phyloP scores from a whole-genome alignment of 2,113 vertebrate species.

The Columba janthina region DNA sequence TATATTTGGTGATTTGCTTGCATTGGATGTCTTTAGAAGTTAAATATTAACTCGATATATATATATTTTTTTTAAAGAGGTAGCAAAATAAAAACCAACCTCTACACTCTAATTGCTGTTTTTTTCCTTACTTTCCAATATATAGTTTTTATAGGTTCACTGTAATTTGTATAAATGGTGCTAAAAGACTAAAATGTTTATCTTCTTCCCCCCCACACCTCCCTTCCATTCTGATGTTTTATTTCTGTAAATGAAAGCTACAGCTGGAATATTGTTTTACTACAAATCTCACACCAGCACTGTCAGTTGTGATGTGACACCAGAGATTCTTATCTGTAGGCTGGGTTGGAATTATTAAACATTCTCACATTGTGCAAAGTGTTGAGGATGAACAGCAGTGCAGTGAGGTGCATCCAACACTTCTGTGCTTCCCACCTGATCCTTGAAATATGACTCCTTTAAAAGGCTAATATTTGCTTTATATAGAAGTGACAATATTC shows the following conservation, averaged over 20 bases:
- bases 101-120: constrained; percentile 20
- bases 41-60: constrained; percentile 52
- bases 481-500: constrained; percentile 68
- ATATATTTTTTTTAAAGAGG: constrained; percentile 7
- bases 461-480: constrained; percentile 79
- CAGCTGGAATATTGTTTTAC: constrained; percentile 85
- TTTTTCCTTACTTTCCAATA: constrained; percentile 32
- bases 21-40: constrained; percentile 14
- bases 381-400: constrained; percentile 81
- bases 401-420: constrained; percentile 81
- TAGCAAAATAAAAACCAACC: not conserved
- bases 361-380: constrained; percentile 84
- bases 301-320: constrained; percentile 80
- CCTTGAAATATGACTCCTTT: constrained; percentile 77
- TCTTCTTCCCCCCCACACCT: constrained; percentile 63
- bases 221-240: constrained; percentile 72
- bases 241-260: constrained; percentile 81
- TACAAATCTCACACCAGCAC: constrained; percentile 80
- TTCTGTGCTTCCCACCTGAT: constrained; percentile 82
- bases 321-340: constrained; percentile 82
- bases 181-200: constrained; percentile 76
- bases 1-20: constrained; percentile 62
- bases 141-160: constrained; percentile 47
- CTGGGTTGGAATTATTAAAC: constrained; percentile 83
- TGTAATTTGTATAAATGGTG: constrained; percentile 63